Evolutionary conservation across 1,140 invertebrate genomes (phyloP), one percentile per base, ranked within the genome.

Genomic region (Theocolax elegans): DNA sequence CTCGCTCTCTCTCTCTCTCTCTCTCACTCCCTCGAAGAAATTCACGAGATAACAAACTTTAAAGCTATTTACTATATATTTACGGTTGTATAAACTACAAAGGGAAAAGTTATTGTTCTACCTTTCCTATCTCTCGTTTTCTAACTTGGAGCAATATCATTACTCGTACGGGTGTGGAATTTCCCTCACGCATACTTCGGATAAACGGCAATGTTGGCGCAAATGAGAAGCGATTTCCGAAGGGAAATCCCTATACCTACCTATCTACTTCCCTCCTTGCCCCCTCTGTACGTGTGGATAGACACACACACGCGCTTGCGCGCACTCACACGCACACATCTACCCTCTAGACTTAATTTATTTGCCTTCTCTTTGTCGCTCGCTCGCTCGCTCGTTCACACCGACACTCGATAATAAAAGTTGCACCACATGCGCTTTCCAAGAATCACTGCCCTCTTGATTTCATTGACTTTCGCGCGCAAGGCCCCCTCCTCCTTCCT

Each of bases 381-480:
- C 42, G 29, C 23, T 66, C 40, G 21, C 31, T 15, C 46, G 25
- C 46, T 53, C 35, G 62, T 38, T 65, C 49, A 42, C 38, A 42
- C 35, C 40, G 35, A 17, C 12, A 46, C 10, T 42, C 53, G 42
- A 56, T 58, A 46, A 58, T 67, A 58, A 62, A 53, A 62, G 46
- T 60, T 31, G 44, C 35, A 48, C n/a, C n/a, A n/a, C n/a, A n/a
- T 19, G 51, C 66, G 58, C 35, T 68, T 68, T 62, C 66, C 25
- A 17, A 51, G 58, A 60, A 67, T 46, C n/a, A 15, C 42, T 46
- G 42, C 42, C 73, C 54, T 68, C 53, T 58, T 72, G 66, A 70
- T 71, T 76, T 76, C 72, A 73, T 73, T 73, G 72, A 73, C 72
- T 76, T 73, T 68, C 66, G 53, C 31, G 35, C 58, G 44, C 9